Base-by-base conservation (phyloP, 2,797 vertebrate genomes). In the Pangasius larnaudii region DNA sequence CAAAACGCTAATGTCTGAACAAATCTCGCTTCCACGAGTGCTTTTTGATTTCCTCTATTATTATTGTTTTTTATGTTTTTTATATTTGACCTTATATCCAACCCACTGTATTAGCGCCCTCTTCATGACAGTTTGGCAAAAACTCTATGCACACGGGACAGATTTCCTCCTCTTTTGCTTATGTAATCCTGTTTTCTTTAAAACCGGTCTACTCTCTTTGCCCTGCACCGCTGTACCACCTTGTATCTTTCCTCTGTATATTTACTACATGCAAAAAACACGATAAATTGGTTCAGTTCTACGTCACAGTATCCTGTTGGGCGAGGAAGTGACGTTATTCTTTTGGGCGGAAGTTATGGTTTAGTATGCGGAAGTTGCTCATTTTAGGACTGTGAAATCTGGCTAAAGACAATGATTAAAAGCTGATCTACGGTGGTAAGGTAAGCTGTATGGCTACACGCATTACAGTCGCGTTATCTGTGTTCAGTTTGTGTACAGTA, bases 301-400 rank as follows among this genome's bases (percentile, higher is more conserved):
- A 1, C 3, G 65, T 72, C 49, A 5, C 22, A 5, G 5, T 2
- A 2, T 59, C 18, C n/a, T 24, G 39, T 53, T 75, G 24, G 46
- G 0, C 2, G 30, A 72, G 89, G 90, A 91, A 89, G 87, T 90
- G 82, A 84, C 58, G 36, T 89, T 75, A 51, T 46, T 46, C 2
- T 0, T 22, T 72, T 61, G 42, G 39, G 59, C 80, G 89, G 88
- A 90, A 85, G 89, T 88, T 82, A 36, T 88, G 33, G 36, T 49
- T 27, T 16, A 30, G 59, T 33, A 86, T 80, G 51, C 91, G 91
- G 91, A 91, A 91, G 89, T 42, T 49, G 39, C 14, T 81, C 63
- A 42, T 87, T 42, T 86, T 53, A 75, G 39, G 24, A 11, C 1
- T 59, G 46, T 80, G 30, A 56, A 69, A 39, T 19, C 53, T 18